Conservation (phyloP, 2,797 vertebrate genomes). For the Calcarius lapponicus region DNA sequence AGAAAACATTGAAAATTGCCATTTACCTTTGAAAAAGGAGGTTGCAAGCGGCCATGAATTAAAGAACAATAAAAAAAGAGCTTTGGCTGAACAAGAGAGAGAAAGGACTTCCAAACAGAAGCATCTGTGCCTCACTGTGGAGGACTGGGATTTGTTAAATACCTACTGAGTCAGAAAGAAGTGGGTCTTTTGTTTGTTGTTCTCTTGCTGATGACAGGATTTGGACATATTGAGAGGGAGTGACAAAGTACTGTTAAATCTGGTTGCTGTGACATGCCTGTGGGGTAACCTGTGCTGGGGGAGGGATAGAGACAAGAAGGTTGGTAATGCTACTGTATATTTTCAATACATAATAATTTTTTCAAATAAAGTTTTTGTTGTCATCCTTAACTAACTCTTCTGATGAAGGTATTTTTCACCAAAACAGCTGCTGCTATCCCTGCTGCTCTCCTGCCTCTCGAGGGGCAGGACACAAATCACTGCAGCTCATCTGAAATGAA, state of each 20-base stretch:
- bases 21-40: conserved; percentile 53
- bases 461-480: neutral
- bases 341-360: conserved; percentile 78
- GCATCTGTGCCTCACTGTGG: conserved; percentile 77
- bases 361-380: conserved; percentile 78
- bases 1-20: conserved; percentile 62
- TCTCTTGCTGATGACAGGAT: conserved; percentile 53
- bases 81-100: conserved; percentile 59
- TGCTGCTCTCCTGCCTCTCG: neutral
- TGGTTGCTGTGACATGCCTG: conserved; percentile 56
- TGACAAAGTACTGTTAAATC: conserved; percentile 23
- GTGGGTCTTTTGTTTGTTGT: conserved; percentile 38
- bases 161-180: conserved; percentile 82
- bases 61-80: conserved; percentile 78
- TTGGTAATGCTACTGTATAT: conserved; percentile 74
- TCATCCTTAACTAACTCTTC: conserved; percentile 54
- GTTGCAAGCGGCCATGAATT: conserved; percentile 37
- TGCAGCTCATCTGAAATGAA: neutral
- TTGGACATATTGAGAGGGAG: neutral
- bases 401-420: neutral
- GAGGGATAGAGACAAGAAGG: neutral
- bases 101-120: conserved; percentile 78
- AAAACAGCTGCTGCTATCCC: neutral
- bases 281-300: conserved; percentile 55
- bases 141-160: conserved; percentile 90